Conservation (phyloP, 1,140 invertebrate species). For the Chymomyza costata region DNA sequence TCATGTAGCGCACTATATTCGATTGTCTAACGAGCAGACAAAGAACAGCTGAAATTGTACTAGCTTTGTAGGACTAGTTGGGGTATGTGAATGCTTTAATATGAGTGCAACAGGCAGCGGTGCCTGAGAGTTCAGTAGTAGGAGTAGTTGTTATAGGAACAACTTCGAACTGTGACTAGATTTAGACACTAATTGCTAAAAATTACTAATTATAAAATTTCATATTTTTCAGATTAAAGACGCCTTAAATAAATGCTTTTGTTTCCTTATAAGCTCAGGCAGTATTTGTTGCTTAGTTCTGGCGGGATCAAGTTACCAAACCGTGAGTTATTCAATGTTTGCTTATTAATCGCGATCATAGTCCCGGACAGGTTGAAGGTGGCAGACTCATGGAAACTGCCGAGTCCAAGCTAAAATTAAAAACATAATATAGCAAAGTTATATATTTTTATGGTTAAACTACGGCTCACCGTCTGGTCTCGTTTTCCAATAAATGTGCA, state of each 20-base stretch:
- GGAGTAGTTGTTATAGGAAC: constrained; percentile 13
- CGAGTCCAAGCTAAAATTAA: constrained; percentile 58
- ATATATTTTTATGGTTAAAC: neutral
- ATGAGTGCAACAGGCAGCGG: no score
- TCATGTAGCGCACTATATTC: constrained; percentile 70
- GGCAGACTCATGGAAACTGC: constrained; percentile 74
- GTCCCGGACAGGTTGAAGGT: constrained; percentile 64
- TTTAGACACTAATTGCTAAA: constrained; percentile 21
- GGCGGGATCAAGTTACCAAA: constrained; percentile 58
- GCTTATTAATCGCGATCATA: constrained; percentile 62
- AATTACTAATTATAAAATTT: constrained; percentile 27
- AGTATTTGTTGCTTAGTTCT: constrained; percentile 49
- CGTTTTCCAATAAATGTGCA: constrained; percentile 88
- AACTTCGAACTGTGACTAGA: constrained; percentile 8
- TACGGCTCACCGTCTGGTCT: constrained; percentile 80
- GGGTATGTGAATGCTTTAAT: no score
- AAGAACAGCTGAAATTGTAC: constrained; percentile 62
- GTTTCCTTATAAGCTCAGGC: constrained; percentile 26
- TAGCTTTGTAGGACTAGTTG: constrained; percentile 7
- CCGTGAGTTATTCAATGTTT: no score
- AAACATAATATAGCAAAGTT: neutral
- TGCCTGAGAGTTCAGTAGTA: no score
- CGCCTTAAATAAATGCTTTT: constrained; percentile 32
- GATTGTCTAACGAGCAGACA: constrained; percentile 74
- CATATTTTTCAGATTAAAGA: constrained; percentile 3